A percentile compares a stretch with the other conserved stretches of the same genome.
Evolutionary conservation across 1,140 invertebrate genomes (phyloP).

Genomic region (Bombyx mandarina): DNA sequence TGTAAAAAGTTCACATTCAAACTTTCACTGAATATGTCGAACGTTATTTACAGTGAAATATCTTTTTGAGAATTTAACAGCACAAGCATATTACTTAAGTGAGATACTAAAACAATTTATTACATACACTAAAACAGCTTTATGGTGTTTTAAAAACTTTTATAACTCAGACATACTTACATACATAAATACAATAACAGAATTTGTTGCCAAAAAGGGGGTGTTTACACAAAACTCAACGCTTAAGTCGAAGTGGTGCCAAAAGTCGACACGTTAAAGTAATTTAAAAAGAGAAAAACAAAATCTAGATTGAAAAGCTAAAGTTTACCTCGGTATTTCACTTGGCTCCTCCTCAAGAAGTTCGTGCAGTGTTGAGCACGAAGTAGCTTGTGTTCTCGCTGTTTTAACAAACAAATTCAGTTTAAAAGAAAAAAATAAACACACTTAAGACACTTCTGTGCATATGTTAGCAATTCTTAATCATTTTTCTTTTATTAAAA

Average conservation of each 20-base stretch:
- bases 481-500: too few relatives aligned
- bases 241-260: slow-evolving; percentile 25
- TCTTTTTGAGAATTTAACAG: too few relatives aligned
- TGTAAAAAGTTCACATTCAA: too few relatives aligned
- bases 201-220: slow-evolving; percentile 3
- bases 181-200: neutral
- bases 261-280: slow-evolving; percentile 21
- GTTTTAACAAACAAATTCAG: slow-evolving; percentile 10
- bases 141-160: neutral
- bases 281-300: slow-evolving; percentile 14
- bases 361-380: slow-evolving; percentile 69
- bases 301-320: slow-evolving; percentile 9
- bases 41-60: too few relatives aligned
- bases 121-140: too few relatives aligned
- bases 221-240: slow-evolving; percentile 1
- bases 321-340: slow-evolving; percentile 60
- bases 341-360: slow-evolving; percentile 59
- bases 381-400: slow-evolving; percentile 70
- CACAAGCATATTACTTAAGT: too few relatives aligned
- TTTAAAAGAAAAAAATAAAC: too few relatives aligned
- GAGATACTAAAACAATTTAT: too few relatives aligned
- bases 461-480: too few relatives aligned
- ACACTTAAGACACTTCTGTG: too few relatives aligned
- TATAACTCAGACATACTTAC: neutral
- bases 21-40: too few relatives aligned